These are phyloP conservation scores for Dasysyrphus albostriatus DNA, from an alignment of 2,888 invertebrate genomes.

Conservation along the genomic window DNA sequence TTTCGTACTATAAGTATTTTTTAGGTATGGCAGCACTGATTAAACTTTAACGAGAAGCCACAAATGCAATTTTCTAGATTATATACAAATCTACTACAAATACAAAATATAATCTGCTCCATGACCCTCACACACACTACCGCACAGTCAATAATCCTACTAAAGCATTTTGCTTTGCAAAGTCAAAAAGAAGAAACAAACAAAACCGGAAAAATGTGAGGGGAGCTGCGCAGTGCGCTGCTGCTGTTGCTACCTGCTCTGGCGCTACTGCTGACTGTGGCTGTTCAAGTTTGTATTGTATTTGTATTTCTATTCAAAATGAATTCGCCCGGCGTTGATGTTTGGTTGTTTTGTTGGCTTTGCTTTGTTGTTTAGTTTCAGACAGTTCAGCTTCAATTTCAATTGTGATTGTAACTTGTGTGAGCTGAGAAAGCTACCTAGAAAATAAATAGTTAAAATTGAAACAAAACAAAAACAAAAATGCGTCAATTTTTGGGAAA, in stretches of 20 bases:
- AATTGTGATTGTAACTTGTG: not conserved
- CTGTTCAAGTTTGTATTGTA: not conserved
- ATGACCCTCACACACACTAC: not conserved
- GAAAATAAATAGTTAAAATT: not conserved
- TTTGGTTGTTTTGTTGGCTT: not conserved
- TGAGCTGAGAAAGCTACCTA: not conserved
- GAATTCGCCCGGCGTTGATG: not conserved
- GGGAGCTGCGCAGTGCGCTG: not conserved
- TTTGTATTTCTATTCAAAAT: not conserved
- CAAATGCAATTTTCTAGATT: not conserved
- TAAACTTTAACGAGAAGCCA: not conserved
- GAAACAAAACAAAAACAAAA: not conserved
- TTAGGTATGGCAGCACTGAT: not conserved
- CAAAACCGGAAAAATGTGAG: not conserved
- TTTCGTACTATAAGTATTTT: too few relatives aligned
- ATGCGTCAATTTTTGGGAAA: not conserved
- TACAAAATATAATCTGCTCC: not conserved
- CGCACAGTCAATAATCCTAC: not conserved
- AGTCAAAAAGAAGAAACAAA: not conserved
- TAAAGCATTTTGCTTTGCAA: not conserved
- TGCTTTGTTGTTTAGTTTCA: constrained; percentile 1
- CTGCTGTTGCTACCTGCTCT: not conserved
- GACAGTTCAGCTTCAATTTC: not conserved
- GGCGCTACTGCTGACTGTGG: not conserved
- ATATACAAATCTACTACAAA: too few relatives aligned